Conservation (phyloP, 1,140 invertebrate genomes). For the Pectinophora gossypiella region DNA sequence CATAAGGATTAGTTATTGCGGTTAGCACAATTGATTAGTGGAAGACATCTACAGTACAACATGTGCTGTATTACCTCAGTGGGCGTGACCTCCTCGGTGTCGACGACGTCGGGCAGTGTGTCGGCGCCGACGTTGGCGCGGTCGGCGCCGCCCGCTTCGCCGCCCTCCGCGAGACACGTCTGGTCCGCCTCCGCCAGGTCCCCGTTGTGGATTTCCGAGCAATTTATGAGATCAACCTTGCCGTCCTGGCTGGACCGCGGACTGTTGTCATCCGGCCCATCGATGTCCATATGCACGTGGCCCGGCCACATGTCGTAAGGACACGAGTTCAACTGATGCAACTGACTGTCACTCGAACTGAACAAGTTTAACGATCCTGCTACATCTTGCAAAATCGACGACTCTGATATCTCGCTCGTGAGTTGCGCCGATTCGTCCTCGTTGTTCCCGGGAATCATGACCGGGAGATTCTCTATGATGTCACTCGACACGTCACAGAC, state of each 20-base stretch:
- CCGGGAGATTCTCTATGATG: slow-evolving; percentile 57
- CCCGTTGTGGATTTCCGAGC: slow-evolving; percentile 69
- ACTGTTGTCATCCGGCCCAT: slow-evolving; percentile 44
- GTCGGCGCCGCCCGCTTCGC: slow-evolving; percentile 23
- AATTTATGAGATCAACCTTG: slow-evolving; percentile 69
- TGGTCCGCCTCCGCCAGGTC: slow-evolving; percentile 73
- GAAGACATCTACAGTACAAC: slow-evolving; percentile 66
- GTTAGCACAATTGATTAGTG: slow-evolving; percentile 58
- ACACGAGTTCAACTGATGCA: slow-evolving; percentile 55
- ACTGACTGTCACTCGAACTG: slow-evolving; percentile 51
- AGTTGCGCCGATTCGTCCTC: slow-evolving; percentile 36
- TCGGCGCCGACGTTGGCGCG: slow-evolving; percentile 37
- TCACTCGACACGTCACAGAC: slow-evolving; percentile 63
- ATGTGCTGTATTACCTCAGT: slow-evolving; percentile 72
- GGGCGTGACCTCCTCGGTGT: slow-evolving; percentile 70
- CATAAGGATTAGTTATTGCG: slow-evolving; percentile 25
- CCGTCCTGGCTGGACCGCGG: slow-evolving; percentile 56
- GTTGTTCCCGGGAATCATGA: slow-evolving; percentile 35
- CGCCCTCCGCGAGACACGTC: slow-evolving; percentile 51
- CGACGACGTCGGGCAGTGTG: slow-evolving; percentile 66
- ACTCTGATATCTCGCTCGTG: slow-evolving; percentile 42
- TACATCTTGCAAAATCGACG: slow-evolving; percentile 58
- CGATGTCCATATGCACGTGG: slow-evolving; percentile 56
- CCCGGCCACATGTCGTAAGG: slow-evolving; percentile 62
- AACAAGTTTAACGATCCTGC: slow-evolving; percentile 63